Percentiles rank a stretch among this genome's conserved stretches.
Conservation (phyloP, 2,888 invertebrate genomes). For the Aspidiotus rigidus region DNA sequence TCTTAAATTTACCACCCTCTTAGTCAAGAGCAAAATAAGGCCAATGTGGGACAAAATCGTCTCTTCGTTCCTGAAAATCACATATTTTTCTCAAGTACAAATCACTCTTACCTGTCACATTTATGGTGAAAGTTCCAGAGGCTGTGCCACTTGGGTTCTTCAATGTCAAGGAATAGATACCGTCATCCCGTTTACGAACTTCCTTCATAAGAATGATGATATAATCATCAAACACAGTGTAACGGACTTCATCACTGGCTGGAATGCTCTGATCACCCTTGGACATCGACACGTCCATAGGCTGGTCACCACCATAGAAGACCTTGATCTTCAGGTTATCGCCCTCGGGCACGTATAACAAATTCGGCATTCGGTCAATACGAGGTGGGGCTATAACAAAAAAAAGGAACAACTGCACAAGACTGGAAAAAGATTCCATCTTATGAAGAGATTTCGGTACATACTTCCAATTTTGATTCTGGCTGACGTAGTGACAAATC, state of each 20-base stretch:
- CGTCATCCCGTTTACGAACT: slow-evolving; percentile 80
- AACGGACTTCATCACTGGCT: slow-evolving; percentile 71
- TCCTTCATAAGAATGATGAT: slow-evolving; percentile 92
- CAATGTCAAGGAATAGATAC: slow-evolving; percentile 74
- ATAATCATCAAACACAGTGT: slow-evolving; percentile 92
- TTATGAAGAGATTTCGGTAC: slow-evolving; percentile 41
- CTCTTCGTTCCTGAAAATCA: too few relatives aligned
- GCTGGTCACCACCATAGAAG: slow-evolving; percentile 92
- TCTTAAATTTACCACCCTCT: neutral
- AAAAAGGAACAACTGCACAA: neutral
- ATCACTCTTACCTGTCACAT: slow-evolving; percentile 59
- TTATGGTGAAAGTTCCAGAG: slow-evolving; percentile 71
- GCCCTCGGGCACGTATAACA: slow-evolving; percentile 80
- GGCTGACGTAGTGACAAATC: slow-evolving; percentile 78
- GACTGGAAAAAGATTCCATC: neutral
- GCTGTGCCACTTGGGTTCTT: slow-evolving; percentile 86
- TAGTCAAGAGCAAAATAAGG: too few relatives aligned
- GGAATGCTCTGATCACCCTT: slow-evolving; percentile 70
- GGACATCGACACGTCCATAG: slow-evolving; percentile 75
- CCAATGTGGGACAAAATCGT: too few relatives aligned
- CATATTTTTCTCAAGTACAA: too few relatives aligned
- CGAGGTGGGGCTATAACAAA: slow-evolving; percentile 66
- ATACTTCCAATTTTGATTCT: slow-evolving; percentile 82
- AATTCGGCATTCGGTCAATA: slow-evolving; percentile 81
- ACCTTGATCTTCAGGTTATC: slow-evolving; percentile 98